Conservation (phyloP, 2,113 vertebrate species). For the Eptesicus fuscus region DNA sequence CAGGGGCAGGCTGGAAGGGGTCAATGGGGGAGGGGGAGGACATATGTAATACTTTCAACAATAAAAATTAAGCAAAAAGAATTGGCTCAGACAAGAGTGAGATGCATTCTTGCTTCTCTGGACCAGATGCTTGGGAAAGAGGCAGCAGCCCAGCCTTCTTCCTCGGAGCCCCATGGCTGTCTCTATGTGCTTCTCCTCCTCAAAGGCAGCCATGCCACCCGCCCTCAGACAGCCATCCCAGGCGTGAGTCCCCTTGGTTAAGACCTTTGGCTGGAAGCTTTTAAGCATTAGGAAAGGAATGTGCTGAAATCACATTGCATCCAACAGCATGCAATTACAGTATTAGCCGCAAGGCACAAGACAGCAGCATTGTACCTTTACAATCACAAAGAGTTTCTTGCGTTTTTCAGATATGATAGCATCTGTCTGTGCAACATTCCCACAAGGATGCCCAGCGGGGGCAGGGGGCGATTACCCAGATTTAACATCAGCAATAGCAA, state of each 20-base stretch:
- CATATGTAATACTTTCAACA: too few relatives aligned
- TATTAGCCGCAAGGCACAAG: neutral
- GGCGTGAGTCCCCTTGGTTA: neutral
- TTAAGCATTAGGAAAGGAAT: neutral
- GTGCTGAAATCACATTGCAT: neutral
- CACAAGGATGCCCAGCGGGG: neutral
- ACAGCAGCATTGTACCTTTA: neutral
- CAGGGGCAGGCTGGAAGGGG: too few relatives aligned
- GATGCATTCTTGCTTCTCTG: neutral
- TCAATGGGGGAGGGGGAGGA: too few relatives aligned
- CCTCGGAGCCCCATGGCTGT: neutral
- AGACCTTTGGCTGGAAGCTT: constrained; percentile 5
- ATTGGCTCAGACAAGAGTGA: too few relatives aligned
- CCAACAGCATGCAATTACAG: neutral
- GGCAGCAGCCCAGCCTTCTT: neutral
- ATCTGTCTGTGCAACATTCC: constrained; percentile 51
- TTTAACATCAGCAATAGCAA: constrained; percentile 24
- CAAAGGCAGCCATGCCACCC: neutral
- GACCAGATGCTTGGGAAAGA: neutral
- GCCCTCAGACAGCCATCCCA: neutral
- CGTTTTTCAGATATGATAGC: constrained; percentile 45
- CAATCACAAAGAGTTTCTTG: constrained; percentile 40
- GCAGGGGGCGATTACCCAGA: constrained; percentile 3
- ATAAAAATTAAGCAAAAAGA: too few relatives aligned
- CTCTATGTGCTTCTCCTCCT: neutral